phyloP scores from a whole-genome alignment of 1,140 invertebrate species.

The Ceratina japonica region DNA sequence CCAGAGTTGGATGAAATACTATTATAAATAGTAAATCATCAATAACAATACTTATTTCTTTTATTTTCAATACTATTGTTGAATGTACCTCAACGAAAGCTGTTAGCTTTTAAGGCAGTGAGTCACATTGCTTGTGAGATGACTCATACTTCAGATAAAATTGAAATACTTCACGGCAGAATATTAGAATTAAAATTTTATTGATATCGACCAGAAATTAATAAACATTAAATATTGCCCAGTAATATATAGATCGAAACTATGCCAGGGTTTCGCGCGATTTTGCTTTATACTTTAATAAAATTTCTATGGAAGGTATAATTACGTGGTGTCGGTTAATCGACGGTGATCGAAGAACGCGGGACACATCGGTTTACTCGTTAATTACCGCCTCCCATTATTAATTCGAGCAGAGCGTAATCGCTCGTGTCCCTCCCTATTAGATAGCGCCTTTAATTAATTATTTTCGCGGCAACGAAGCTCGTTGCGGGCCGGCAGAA shows the following conservation, averaged over 20 bases:
- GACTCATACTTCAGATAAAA: no score
- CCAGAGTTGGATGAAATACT: no score
- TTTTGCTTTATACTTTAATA: conserved; percentile 61
- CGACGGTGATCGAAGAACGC: conserved; percentile 66
- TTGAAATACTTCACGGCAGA: no score
- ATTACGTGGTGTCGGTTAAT: conserved; percentile 73
- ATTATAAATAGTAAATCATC: no score
- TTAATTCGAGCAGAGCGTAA: conserved; percentile 72
- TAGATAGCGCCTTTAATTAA: conserved; percentile 73
- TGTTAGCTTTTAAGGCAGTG: no score
- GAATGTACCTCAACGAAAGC: no score
- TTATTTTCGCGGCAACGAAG: conserved; percentile 59
- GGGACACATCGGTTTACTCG: conserved; percentile 65
- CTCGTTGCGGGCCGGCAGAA: conserved; percentile 19
- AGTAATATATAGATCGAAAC: neutral
- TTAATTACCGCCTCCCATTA: conserved; percentile 75
- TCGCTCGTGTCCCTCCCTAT: conserved; percentile 66
- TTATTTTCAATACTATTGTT: no score
- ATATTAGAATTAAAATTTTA: no score
- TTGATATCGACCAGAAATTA: no score
- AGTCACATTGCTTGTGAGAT: no score
- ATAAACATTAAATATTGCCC: no score
- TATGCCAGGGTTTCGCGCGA: conserved; percentile 32
- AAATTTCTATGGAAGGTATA: conserved; percentile 62
- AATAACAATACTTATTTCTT: no score